These are phyloP conservation scores for Artemia franciscana DNA, from an alignment of 1,140 invertebrate species.

Conservation along the genomic window DNA sequence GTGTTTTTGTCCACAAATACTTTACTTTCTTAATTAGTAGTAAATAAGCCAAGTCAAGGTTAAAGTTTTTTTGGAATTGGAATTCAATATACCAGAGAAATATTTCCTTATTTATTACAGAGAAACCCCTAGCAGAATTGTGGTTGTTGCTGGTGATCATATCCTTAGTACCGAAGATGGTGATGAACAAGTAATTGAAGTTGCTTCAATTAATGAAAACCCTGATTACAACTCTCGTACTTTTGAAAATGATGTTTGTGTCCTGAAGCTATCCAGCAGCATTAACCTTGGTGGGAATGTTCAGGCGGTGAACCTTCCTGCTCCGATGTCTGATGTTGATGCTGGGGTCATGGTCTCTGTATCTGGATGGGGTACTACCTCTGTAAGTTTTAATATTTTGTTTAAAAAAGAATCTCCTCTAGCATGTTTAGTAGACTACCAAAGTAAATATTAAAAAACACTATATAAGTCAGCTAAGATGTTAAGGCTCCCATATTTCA, in stretches of 20 bases:
- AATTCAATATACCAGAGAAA: no score
- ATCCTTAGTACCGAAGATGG: conserved; percentile 14
- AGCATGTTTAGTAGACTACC: no score
- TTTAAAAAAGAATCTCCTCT: no score
- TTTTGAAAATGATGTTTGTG: conserved; percentile 15
- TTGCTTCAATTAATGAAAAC: conserved; percentile 18
- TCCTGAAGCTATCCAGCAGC: conserved; percentile 6
- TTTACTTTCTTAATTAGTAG: no score
- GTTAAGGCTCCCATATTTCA: no score
- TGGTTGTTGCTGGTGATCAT: conserved; percentile 17
- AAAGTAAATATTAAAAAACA: no score
- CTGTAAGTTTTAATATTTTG: neutral
- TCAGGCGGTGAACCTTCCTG: neutral
- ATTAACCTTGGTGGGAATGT: neutral
- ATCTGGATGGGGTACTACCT: conserved; percentile 3
- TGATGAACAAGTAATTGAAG: conserved; percentile 9
- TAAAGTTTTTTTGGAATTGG: no score
- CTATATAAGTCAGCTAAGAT: no score
- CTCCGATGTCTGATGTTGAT: neutral
- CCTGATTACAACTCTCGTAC: conserved; percentile 13
- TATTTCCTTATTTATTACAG: no score
- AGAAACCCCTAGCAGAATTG: conserved; percentile 9
- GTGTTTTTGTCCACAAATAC: no score
- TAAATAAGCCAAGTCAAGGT: no score
- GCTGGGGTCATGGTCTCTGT: neutral